Percentiles rank a stretch among this genome's conserved stretches.
Evolutionary conservation across 2,888 invertebrate genomes (phyloP).

Genomic region (Drosophila vallismaia): DNA sequence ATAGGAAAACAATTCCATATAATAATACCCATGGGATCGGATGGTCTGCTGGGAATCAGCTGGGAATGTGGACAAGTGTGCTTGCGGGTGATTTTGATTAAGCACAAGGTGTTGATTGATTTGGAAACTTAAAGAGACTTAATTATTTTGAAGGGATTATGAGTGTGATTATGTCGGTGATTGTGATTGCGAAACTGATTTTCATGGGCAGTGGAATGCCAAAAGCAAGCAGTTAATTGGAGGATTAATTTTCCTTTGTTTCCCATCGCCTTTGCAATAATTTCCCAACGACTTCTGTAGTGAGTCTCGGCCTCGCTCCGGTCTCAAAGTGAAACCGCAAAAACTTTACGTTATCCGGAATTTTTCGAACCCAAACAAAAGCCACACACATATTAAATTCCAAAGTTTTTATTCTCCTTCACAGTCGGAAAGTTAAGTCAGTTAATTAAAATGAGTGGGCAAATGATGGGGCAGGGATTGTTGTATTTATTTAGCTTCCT

Average conservation of each 20-base stretch:
- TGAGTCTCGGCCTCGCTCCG: conserved; percentile 5
- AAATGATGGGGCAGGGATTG: conserved; percentile 44
- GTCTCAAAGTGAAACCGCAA: conserved; percentile 52
- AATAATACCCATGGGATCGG: conserved; percentile 1
- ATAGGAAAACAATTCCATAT: conserved; percentile 10
- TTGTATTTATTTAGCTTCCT: conserved; percentile 69
- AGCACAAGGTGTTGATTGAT: conserved; percentile 46
- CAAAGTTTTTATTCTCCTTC: conserved; percentile 22
- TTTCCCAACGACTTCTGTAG: conserved; percentile 26
- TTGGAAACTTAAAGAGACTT: conserved; percentile 45
- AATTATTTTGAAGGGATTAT: conserved; percentile 50
- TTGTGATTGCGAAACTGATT: conserved; percentile 2
- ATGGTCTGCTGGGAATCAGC: conserved; percentile 5
- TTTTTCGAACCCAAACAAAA: conserved; percentile 22
- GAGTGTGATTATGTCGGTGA: conserved; percentile 17
- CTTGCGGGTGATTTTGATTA: conserved; percentile 27
- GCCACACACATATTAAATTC: conserved; percentile 22
- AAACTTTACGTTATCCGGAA: conserved; percentile 60
- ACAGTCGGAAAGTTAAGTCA: conserved; percentile 42
- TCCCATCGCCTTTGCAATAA: conserved; percentile 18
- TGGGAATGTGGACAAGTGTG: conserved; percentile 37
- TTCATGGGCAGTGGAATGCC: conserved; percentile 13
- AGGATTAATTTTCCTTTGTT: conserved; percentile 36
- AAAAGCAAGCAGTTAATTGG: conserved; percentile 35
- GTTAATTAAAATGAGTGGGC: conserved; percentile 40